These are phyloP conservation scores for Eilema griseolum DNA, from an alignment of 2,888 invertebrate genomes.

Conservation along the genomic window DNA sequence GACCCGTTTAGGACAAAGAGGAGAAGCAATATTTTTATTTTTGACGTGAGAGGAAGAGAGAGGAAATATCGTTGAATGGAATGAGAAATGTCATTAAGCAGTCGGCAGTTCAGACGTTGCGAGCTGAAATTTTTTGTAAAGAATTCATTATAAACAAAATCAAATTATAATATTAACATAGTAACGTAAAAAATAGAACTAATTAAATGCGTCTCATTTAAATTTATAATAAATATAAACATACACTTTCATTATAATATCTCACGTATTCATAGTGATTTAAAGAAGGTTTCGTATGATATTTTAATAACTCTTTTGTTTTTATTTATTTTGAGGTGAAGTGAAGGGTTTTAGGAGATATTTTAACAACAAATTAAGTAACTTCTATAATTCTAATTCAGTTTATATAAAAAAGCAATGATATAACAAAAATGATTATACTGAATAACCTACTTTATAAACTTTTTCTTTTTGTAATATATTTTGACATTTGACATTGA, in stretches of 20 bases:
- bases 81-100: no score
- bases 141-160: background rate
- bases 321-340: background rate
- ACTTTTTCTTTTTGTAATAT: background rate
- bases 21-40: background rate
- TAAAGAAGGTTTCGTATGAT: no score
- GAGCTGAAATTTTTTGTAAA: no score
- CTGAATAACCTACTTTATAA: background rate
- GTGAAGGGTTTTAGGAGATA: background rate
- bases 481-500: conserved; percentile 16
- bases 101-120: no score
- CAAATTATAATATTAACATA: background rate
- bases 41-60: no score
- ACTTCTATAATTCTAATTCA: no score
- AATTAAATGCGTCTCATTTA: background rate
- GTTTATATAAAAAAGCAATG: background rate
- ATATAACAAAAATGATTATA: background rate
- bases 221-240: background rate
- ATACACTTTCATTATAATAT: background rate
- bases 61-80: no score
- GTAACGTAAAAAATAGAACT: background rate
- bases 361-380: background rate
- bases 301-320: no score
- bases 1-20: background rate
- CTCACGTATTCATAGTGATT: background rate